Conservation (phyloP, 1,140 invertebrate genomes). For the Galendromus occidentalis region DNA sequence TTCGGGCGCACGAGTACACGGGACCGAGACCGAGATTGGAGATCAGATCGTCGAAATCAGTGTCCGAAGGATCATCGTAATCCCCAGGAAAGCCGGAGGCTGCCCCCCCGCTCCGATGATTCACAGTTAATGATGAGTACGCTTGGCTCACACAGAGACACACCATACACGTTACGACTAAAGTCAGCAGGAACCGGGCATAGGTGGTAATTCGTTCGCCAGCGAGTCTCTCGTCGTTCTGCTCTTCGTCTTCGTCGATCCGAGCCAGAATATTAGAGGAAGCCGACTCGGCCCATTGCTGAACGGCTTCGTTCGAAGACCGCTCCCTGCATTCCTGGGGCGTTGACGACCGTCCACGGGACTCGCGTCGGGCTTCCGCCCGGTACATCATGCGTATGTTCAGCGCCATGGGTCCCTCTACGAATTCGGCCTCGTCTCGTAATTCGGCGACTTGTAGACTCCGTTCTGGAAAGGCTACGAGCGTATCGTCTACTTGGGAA, state of each 20-base stretch:
- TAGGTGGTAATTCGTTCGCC: background rate
- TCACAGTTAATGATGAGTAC: conserved; percentile 8
- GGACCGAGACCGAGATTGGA: conserved; percentile 9
- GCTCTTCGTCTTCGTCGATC: background rate
- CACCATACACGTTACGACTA: conserved; percentile 6
- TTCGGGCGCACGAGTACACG: background rate
- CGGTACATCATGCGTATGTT: background rate
- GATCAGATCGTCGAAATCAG: conserved; percentile 3
- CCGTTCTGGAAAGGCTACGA: background rate
- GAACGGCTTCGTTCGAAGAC: background rate
- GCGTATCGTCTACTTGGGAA: background rate
- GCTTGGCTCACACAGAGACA: conserved; percentile 4
- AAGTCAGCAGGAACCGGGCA: background rate
- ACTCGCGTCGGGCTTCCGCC: background rate
- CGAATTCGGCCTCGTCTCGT: background rate
- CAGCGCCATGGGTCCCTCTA: background rate
- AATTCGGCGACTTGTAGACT: too few species aligned
- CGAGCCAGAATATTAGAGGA: background rate
- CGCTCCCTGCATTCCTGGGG: background rate
- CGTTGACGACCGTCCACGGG: background rate
- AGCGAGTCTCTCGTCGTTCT: background rate
- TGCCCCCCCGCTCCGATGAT: background rate
- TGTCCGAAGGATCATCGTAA: background rate
- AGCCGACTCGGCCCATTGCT: background rate
- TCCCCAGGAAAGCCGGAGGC: background rate